Evolutionary conservation across 2,797 vertebrate genomes (phyloP).

Genomic region (Lacerta agilis): DNA sequence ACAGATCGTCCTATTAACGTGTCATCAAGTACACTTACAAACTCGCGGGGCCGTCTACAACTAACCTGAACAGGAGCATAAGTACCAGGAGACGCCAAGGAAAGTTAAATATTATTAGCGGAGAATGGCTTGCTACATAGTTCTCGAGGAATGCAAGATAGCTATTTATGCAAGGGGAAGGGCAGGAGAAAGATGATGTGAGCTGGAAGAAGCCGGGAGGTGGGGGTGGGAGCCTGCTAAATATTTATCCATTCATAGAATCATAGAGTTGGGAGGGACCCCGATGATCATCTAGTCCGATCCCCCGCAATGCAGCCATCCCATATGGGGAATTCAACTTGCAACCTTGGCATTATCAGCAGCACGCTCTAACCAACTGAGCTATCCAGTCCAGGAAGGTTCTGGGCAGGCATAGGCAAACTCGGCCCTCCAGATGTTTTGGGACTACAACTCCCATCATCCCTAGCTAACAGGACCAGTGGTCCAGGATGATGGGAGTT

Average conservation of each 20-base stretch:
- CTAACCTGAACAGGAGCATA: constrained; percentile 64
- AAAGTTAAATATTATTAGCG: constrained; percentile 80
- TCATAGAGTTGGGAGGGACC: no score
- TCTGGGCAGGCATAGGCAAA: no score
- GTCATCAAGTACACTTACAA: constrained; percentile 73
- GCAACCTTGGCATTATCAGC: no score
- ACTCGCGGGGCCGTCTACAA: constrained; percentile 71
- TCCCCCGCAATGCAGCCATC: no score
- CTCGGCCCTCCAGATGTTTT: no score
- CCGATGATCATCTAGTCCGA: no score
- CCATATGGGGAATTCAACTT: no score
- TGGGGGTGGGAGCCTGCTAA: constrained; percentile 40
- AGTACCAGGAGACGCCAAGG: constrained; percentile 73
- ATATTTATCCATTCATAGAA: constrained; percentile 32
- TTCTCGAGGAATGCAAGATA: constrained; percentile 74
- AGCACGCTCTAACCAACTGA: no score
- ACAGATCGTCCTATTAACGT: constrained; percentile 76
- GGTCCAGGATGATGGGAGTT: no score
- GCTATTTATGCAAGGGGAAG: not conserved
- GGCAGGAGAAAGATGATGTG: not conserved
- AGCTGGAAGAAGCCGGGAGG: constrained; percentile 10
- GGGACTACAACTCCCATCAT: no score
- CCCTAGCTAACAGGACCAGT: no score
- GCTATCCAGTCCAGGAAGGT: no score
- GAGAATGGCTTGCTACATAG: constrained; percentile 72